These are phyloP conservation scores for Lytechinus variegatus DNA, from an alignment of 35 echinoderm and acorn worm genomes.

Conservation along the genomic window DNA sequence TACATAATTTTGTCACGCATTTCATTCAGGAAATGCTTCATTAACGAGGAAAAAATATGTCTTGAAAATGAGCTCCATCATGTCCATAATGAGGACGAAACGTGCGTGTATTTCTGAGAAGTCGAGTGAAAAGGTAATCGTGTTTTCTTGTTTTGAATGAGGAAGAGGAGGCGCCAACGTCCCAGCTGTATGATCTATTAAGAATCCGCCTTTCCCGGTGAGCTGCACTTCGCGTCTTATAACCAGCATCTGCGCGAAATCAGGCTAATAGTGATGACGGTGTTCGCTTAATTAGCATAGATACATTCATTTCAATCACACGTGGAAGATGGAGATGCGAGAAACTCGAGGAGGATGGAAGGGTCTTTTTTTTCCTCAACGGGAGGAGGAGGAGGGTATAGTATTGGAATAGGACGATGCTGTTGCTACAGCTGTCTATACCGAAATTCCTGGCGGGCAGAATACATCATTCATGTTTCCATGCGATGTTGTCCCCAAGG, in stretches of 20 bases:
- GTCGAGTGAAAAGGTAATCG: neutral
- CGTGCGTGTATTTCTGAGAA: neutral
- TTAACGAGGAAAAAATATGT: too few species aligned
- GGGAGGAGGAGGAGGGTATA: neutral
- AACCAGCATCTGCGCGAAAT: neutral
- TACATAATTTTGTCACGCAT: too few species aligned
- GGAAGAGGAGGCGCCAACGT: neutral
- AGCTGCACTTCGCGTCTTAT: neutral
- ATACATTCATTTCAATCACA: neutral
- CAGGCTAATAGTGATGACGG: slow-evolving; percentile 16
- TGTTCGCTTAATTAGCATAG: slow-evolving; percentile 12
- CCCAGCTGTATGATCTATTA: neutral
- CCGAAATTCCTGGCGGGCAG: neutral
- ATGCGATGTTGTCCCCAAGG: neutral
- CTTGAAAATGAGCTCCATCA: too few species aligned
- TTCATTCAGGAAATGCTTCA: too few species aligned
- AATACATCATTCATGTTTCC: slow-evolving; percentile 14
- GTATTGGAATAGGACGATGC: neutral
- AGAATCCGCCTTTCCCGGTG: neutral
- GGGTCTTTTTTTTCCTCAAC: neutral
- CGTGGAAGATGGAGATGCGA: neutral
- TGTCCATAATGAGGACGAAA: neutral
- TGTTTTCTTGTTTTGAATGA: neutral
- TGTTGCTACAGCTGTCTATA: neutral
- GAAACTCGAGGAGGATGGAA: neutral